Base-by-base conservation (phyloP, 2,797 vertebrate genomes). In the Jordanella pulchra region DNA sequence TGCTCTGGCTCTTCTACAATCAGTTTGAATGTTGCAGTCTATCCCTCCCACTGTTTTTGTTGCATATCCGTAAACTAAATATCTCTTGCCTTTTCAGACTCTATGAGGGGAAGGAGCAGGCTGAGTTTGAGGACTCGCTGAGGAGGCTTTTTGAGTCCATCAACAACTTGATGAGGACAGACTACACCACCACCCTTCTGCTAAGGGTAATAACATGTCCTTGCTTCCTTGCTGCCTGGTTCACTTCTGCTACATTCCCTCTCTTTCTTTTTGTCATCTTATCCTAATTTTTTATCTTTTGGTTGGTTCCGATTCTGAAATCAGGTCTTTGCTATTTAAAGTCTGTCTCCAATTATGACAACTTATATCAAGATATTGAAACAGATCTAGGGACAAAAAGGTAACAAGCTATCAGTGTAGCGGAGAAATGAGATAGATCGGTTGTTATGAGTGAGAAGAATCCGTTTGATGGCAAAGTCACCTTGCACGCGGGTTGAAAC, bases 51-150 rank as follows among this genome's bases (percentile, higher is more conserved):
- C 35, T 51, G 21, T 58, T 35, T n/a, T 13, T 28, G 10, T 65
- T 77, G 48, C 64, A 64, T 67, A 47, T 58, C 44, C 58, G 54
- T 73, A 67, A 28, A 69, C 75, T 25, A 39, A 39, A 39, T 39
- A 77, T 50, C 35, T 67, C 47, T 48, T 76, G 17, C 30, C 30
- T 51, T 67, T 56, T 2, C 66, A 99, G 98, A 87, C 89, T 99
- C 9, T 99, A 99, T 28, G 98, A 99, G 89, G 97, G 97, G 78
- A 98, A 98, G 87, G 98, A 99, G 86, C 96, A 98, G 92, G 92
- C 79, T 0, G 97, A 98, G 85, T 99, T 99, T 93, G 98, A 99
- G 89, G 96, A 97, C 80, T 98, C 97, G 2, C 95, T 99, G 92
- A 96, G 94, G 80, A 94, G 92, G 56, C 96, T 99, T 77, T 99